Conservation (phyloP, 2,888 invertebrate genomes). For the Caenorhabditis panamensis region DNA sequence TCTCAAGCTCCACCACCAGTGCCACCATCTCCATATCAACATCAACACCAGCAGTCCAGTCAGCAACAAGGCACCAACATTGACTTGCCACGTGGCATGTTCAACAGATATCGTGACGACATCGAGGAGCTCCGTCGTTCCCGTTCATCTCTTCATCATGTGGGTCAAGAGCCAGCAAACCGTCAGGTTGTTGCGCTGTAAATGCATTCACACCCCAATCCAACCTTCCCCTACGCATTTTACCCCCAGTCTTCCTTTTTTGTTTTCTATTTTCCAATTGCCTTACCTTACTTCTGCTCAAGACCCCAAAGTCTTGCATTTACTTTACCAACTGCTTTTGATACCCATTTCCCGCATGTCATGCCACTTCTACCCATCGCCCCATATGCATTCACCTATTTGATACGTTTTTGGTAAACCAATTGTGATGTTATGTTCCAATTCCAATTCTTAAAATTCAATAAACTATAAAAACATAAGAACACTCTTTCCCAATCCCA, state of each 20-base stretch:
- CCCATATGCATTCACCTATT: slow-evolving; percentile 14
- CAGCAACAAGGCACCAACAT: slow-evolving; percentile 44
- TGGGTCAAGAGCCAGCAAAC: slow-evolving; percentile 56
- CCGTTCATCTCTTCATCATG: slow-evolving; percentile 78
- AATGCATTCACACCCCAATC: slow-evolving; percentile 20
- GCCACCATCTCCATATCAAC: slow-evolving; percentile 22
- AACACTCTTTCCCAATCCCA: background rate
- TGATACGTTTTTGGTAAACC: slow-evolving; percentile 9
- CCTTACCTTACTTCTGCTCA: slow-evolving; percentile 8
- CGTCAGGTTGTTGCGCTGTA: slow-evolving; percentile 75
- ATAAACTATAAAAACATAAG: slow-evolving; percentile 24
- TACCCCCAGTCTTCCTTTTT: slow-evolving; percentile 14
- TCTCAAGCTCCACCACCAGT: slow-evolving; percentile 21
- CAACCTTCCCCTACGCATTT: slow-evolving; percentile 37
- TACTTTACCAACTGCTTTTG: slow-evolving; percentile 18
- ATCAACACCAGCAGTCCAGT: background rate
- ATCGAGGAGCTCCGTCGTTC: slow-evolving; percentile 80
- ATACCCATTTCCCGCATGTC: slow-evolving; percentile 28
- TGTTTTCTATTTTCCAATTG: slow-evolving; percentile 6
- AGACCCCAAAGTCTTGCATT: background rate
- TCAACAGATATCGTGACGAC: slow-evolving; percentile 80
- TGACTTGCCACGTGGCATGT: slow-evolving; percentile 79
- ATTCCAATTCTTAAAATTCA: background rate
- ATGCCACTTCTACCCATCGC: slow-evolving; percentile 23
- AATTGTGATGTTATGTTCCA: slow-evolving; percentile 30